Evolutionary conservation across 2,888 invertebrate species (phyloP).

Genomic region (Ichneumoninae sp.): DNA sequence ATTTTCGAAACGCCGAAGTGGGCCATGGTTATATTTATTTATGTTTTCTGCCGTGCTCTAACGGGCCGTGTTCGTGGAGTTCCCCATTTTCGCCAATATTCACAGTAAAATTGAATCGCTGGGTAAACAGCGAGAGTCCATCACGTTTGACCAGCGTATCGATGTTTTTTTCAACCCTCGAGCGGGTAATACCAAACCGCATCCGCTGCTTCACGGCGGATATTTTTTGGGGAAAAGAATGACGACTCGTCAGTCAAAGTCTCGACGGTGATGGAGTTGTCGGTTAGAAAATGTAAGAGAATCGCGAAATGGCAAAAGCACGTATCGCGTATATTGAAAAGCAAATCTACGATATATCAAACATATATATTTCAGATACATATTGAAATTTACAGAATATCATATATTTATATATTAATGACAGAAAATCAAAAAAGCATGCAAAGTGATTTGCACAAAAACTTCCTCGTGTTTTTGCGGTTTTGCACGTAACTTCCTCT

Average conservation of each 20-base stretch:
- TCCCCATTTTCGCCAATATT: constrained; percentile 10
- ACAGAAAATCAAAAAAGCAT: too few relatives aligned
- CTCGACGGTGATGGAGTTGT: neutral
- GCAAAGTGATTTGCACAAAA: too few relatives aligned
- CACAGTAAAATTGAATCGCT: constrained; percentile 35
- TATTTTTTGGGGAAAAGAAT: neutral
- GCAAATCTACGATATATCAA: neutral
- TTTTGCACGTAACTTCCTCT: too few relatives aligned
- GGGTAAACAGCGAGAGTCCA: constrained; percentile 33
- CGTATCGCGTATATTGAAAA: neutral
- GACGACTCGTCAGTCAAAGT: neutral
- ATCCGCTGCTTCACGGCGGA: neutral
- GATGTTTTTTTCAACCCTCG: neutral
- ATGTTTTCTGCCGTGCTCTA: neutral
- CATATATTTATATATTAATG: too few relatives aligned
- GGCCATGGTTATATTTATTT: neutral
- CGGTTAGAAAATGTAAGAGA: neutral
- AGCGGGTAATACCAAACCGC: neutral
- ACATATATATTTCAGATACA: neutral
- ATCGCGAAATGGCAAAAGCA: neutral
- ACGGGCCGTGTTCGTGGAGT: neutral
- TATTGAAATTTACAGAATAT: too few relatives aligned
- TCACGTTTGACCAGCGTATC: constrained; percentile 4
- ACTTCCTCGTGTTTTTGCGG: too few relatives aligned
- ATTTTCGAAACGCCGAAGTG: neutral